Evolutionary conservation across 2,888 invertebrate species (phyloP), one percentile per base, ranked within the genome.

Genomic region (Rhingia rostrata): DNA sequence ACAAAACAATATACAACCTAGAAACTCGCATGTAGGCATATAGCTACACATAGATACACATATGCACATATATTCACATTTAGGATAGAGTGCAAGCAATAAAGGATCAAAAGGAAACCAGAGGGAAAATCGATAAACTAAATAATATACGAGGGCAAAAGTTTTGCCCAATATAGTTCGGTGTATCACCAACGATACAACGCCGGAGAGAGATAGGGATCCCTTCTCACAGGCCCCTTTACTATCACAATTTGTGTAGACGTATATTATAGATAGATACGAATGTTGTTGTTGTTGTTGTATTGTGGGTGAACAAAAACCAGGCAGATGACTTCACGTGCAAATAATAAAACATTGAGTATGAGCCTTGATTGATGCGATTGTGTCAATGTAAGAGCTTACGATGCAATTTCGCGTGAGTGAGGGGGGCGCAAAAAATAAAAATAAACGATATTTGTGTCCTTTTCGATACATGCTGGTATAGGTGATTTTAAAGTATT

Each of bases 291-390:
- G 22, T 22, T 22, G 30, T 54, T 4, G 41, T 4, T 49, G 10
- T 67, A 41, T 22, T 22, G 79, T 37, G 56, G 80, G 74, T 43
- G 80, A 70, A 80, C 66, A 84, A 84, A 80, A 83, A 80, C 22
- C 80, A 74, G 74, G 60, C 83, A 67, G 84, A 74, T 84, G 84
- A 84, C 84, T 84, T 84, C 69, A 84, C 84, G 84, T 84, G 80
- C 84, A 84, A 84, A 84, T 80, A 84, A 80, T 80, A 84, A 84
- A 80, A 69, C 80, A 74, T 74, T 80, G 84, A 84, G 84, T 66
- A 66, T 80, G 84, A 80, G 80, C 60, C 73, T 49, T 84, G 84
- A 84, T 84, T 84, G 84, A 80, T 84, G 74, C 66, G 80, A 70
- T 75, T 80, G 84, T 84, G 84, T 84, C 80, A 75, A 75, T 74